A percentile compares a stretch with the other conserved stretches of the same genome.
These are phyloP conservation scores for Drosophila testacea DNA, from an alignment of 2,888 invertebrate genomes.

Conservation along the genomic window DNA sequence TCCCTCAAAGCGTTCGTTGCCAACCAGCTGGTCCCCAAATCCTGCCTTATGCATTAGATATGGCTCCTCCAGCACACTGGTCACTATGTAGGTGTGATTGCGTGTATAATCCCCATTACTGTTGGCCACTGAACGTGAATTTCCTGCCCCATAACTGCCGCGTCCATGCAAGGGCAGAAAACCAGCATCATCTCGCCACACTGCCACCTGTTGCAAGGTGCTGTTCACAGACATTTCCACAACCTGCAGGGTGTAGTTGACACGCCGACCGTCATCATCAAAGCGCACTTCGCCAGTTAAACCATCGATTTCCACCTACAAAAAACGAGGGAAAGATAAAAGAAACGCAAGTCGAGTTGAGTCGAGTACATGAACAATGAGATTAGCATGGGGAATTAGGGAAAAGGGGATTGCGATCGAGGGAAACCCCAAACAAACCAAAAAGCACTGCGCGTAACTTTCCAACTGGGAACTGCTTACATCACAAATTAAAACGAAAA, in stretches of 20 bases:
- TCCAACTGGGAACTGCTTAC: slow-evolving; percentile 18
- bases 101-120: slow-evolving; percentile 90
- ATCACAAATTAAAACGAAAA: slow-evolving; percentile 22
- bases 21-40: slow-evolving; percentile 87
- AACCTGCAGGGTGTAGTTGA: slow-evolving; percentile 95
- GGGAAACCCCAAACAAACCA: slow-evolving; percentile 4
- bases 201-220: slow-evolving; percentile 95
- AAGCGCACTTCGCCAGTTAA: slow-evolving; percentile 96
- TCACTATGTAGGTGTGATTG: slow-evolving; percentile 94
- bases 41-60: slow-evolving; percentile 92
- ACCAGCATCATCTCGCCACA: slow-evolving; percentile 93
- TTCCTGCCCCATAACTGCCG: slow-evolving; percentile 24
- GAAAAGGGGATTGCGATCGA: slow-evolving; percentile 18
- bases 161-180: slow-evolving; percentile 87
- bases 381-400: slow-evolving; percentile 51
- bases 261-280: slow-evolving; percentile 94
- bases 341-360: not conserved
- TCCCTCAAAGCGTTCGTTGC: slow-evolving; percentile 94
- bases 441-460: slow-evolving; percentile 6
- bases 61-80: slow-evolving; percentile 94
- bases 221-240: slow-evolving; percentile 97
- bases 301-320: slow-evolving; percentile 94
- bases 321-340: not conserved
- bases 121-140: slow-evolving; percentile 42
- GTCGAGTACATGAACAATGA: slow-evolving; percentile 31